Base-by-base conservation (phyloP, 92 coral and sea anemone species). In the Epizoanthus fatuus region DNA sequence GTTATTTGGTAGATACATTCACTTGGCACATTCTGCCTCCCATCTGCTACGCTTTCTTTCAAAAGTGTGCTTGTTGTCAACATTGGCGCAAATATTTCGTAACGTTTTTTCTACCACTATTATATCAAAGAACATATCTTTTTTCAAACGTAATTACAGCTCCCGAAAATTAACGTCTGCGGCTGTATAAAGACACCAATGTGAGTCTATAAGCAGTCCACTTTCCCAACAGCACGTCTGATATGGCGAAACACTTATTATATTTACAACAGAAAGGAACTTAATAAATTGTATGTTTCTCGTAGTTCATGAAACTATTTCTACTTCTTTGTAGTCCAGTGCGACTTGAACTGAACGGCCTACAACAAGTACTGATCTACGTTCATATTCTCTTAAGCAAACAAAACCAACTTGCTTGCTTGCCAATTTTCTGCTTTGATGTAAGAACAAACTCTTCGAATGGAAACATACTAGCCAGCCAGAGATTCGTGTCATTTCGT, bases 41-140 rank as follows among this genome's bases (percentile, higher is more conserved):
- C 82, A 77, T 77, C 82, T 77, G 82, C 82, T 59, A 3, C 40
- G 82, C 82, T 62, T 77, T 77, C 59, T 77, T 77, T 68, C 71
- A 19, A 77, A 77, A 44, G 53, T 77, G 82, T 77, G 82, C 82
- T 77, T 60, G 11, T 60, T 77, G 82, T 77, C 70, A 77, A 77
- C 69, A 77, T 60, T 77, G 65, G 70, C 29, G 12, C 39, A 3
- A 59, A 35, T 47, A 68, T 77, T 77, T 77, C 82, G 58, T 77
- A 77, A 77, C 82, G 70, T 77, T 77, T 77, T 77, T 17, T 77
- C 70, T 59, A n/a, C 45, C 82, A 59, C 63, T 25, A 69, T 59
- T 62, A 77, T 59, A 77, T 69, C 14, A 59, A 59, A 44, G 82
- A 77, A 77, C 70, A 59, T 59, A 45, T 39, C 69, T 39, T 77